A percentile compares a stretch with the other conserved stretches of the same genome.
These are phyloP conservation scores for Drosophila sulfurigaster DNA, from an alignment of 1,140 invertebrate species.

Conservation along the genomic window DNA sequence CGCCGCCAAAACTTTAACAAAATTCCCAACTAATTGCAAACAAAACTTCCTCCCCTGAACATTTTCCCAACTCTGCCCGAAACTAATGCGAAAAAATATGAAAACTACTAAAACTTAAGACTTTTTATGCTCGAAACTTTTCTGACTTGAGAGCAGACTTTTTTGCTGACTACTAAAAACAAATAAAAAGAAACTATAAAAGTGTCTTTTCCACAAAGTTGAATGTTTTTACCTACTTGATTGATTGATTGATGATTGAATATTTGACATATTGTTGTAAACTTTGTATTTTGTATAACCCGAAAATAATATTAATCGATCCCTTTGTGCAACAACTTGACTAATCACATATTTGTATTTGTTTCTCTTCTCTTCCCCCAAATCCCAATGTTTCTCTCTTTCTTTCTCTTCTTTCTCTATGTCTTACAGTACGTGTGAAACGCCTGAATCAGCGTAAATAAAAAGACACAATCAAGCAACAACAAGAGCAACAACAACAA, in stretches of 20 bases:
- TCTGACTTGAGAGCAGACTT: slow-evolving; percentile 35
- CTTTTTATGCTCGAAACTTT: slow-evolving; percentile 30
- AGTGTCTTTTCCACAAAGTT: slow-evolving; percentile 26
- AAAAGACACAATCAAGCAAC: slow-evolving; percentile 66
- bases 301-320: slow-evolving; percentile 39
- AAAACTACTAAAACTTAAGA: slow-evolving; percentile 25
- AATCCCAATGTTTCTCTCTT: slow-evolving; percentile 30
- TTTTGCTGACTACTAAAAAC: slow-evolving; percentile 44
- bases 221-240: slow-evolving; percentile 66
- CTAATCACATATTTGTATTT: slow-evolving; percentile 72
- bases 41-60: not conserved
- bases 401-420: slow-evolving; percentile 45
- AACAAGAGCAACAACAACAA: slow-evolving; percentile 60
- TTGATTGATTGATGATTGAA: slow-evolving; percentile 61
- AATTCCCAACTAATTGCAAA: slow-evolving; percentile 21
- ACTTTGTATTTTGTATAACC: slow-evolving; percentile 52
- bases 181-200: slow-evolving; percentile 3
- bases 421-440: slow-evolving; percentile 84
- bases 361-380: slow-evolving; percentile 57
- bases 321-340: slow-evolving; percentile 54
- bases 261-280: slow-evolving; percentile 52
- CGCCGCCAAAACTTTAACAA: slow-evolving; percentile 16
- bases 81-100: slow-evolving; percentile 26
- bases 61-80: not conserved
- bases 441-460: slow-evolving; percentile 85